Evolutionary conservation across 2,888 invertebrate species (phyloP).

Genomic region (Blomia tropicalis): DNA sequence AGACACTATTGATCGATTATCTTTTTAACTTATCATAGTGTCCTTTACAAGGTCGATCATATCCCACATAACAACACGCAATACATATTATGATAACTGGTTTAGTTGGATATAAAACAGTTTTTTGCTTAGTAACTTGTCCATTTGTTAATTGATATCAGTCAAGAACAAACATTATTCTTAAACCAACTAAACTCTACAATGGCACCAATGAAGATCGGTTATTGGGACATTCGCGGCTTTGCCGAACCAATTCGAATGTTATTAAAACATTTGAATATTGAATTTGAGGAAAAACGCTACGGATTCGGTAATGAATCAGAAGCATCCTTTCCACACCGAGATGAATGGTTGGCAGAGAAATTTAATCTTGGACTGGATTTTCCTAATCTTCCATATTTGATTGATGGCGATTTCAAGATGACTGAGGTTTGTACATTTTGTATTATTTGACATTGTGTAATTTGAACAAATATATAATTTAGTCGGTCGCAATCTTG

Average conservation of each 20-base stretch:
- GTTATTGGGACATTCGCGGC: constrained; percentile 30
- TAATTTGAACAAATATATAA: not conserved
- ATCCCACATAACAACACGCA: too few relatives aligned
- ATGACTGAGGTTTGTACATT: constrained; percentile 31
- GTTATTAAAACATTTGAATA: constrained; percentile 36
- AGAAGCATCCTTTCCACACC: constrained; percentile 26
- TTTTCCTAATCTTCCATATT: constrained; percentile 37
- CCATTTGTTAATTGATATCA: too few relatives aligned
- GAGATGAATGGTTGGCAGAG: constrained; percentile 33
- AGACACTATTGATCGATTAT: too few relatives aligned
- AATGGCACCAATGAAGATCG: constrained; percentile 23
- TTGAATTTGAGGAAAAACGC: constrained; percentile 38
- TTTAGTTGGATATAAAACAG: too few relatives aligned
- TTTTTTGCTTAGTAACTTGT: too few relatives aligned
- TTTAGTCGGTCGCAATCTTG: constrained; percentile 28
- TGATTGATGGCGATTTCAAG: constrained; percentile 35
- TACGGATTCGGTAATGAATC: constrained; percentile 37
- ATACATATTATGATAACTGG: too few relatives aligned
- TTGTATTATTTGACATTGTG: not conserved
- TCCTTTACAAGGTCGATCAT: too few relatives aligned
- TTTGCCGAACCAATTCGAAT: constrained; percentile 33
- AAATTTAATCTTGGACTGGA: constrained; percentile 36
- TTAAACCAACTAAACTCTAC: too few relatives aligned
- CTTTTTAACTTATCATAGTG: too few relatives aligned
- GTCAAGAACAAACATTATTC: too few relatives aligned